phyloP scores from a whole-genome alignment of 2,797 vertebrate genomes.

The Macroramphosus scolopax region DNA sequence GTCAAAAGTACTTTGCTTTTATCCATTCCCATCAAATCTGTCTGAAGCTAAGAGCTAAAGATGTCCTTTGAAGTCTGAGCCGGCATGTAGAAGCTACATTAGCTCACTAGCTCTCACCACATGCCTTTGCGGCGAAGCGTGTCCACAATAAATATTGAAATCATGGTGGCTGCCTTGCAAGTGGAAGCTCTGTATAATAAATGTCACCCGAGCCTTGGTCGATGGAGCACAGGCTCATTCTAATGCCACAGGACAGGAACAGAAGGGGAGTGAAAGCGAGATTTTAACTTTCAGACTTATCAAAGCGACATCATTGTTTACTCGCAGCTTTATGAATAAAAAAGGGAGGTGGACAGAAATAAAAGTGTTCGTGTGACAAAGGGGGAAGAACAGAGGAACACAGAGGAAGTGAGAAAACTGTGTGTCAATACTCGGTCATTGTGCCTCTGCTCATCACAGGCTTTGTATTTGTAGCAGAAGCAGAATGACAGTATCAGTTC shows the following conservation, averaged over 20 bases:
- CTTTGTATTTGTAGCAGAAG: background rate
- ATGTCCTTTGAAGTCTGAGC: slow-evolving; percentile 50
- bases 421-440: background rate
- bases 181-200: slow-evolving; percentile 62
- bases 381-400: too few relatives aligned
- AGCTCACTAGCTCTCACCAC: slow-evolving; percentile 38
- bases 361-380: background rate
- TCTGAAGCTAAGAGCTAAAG: slow-evolving; percentile 51
- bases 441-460: slow-evolving; percentile 1
- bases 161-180: slow-evolving; percentile 33
- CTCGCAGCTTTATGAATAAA: slow-evolving; percentile 30
- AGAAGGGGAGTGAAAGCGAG: slow-evolving; percentile 4
- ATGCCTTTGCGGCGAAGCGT: slow-evolving; percentile 29
- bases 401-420: slow-evolving; percentile 1
- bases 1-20: slow-evolving; percentile 30
- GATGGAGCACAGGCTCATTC: slow-evolving; percentile 30
- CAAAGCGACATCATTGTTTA: slow-evolving; percentile 27
- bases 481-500: background rate
- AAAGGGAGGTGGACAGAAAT: slow-evolving; percentile 5
- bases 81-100: slow-evolving; percentile 41
- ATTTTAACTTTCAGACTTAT: slow-evolving; percentile 45
- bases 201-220: slow-evolving; percentile 44
- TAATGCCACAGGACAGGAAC: slow-evolving; percentile 42
- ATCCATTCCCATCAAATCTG: slow-evolving; percentile 49
- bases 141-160: slow-evolving; percentile 63